Conservation (phyloP, 2,888 invertebrate genomes). For the Rhopalosiphum nymphaeae region DNA sequence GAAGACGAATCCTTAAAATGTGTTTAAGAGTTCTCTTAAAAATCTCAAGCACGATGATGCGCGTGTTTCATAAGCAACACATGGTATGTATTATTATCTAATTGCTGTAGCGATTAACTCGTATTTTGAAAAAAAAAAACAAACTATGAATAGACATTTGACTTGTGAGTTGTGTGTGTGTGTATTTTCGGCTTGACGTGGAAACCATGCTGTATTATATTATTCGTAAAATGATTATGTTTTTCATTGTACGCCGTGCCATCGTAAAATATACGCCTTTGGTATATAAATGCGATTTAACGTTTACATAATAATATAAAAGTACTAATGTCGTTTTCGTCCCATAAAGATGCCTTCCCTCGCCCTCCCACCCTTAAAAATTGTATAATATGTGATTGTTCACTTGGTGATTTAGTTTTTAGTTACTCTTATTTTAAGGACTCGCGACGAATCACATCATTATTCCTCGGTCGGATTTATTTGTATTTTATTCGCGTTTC, state of each 20-base stretch:
- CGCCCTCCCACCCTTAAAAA: not conserved
- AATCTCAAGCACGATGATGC: conserved; percentile 22
- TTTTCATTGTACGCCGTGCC: not conserved
- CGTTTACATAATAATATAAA: conserved; percentile 6
- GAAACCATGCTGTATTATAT: not conserved
- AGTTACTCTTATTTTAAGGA: conserved; percentile 29
- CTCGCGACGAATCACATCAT: not conserved
- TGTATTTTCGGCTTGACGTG: conserved; percentile 4
- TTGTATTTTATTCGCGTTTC: not conserved
- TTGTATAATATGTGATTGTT: not conserved
- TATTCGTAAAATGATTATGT: conserved; percentile 26
- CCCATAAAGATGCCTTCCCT: not conserved
- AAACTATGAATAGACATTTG: conserved; percentile 11
- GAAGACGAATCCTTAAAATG: conserved; percentile 27
- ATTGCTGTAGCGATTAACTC: conserved; percentile 2
- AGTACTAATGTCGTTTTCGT: not conserved
- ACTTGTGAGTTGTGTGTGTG: conserved; percentile 16
- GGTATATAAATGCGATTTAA: not conserved
- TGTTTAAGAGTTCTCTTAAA: conserved; percentile 30
- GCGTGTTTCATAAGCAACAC: not conserved
- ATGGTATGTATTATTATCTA: conserved; percentile 2
- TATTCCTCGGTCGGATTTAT: conserved; percentile 2
- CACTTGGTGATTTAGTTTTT: not conserved
- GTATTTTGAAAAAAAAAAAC: not conserved
- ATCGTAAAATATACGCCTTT: conserved; percentile 25